These are phyloP conservation scores for Chaetodon trifascialis DNA, from an alignment of 2,113 vertebrate species.

Conservation along the genomic window DNA sequence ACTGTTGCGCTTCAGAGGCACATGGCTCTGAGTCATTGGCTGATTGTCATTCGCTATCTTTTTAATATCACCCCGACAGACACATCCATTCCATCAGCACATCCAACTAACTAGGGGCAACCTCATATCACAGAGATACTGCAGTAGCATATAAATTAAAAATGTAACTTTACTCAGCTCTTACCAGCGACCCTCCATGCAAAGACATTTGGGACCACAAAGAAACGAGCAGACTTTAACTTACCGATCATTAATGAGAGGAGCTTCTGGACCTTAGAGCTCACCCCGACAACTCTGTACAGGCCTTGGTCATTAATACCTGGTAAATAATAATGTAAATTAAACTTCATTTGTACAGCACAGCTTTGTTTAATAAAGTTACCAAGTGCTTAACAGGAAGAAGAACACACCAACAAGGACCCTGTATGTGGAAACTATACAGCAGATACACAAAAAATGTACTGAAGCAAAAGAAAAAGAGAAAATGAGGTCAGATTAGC, in stretches of 20 bases:
- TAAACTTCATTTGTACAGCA: background rate
- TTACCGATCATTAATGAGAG: conserved; percentile 96
- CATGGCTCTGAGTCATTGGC: conserved; percentile 35
- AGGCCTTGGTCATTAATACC: conserved; percentile 98
- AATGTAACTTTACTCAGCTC: conserved; percentile 14
- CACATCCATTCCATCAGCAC: conserved; percentile 40
- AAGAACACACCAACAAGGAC: background rate
- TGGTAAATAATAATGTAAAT: conserved; percentile 66
- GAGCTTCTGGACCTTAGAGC: conserved; percentile 98
- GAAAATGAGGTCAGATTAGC: conserved; percentile 7
- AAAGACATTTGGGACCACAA: conserved; percentile 10
- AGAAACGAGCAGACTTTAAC: conserved; percentile 18
- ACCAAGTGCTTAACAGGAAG: background rate
- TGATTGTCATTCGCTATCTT: conserved; percentile 37
- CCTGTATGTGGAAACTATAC: background rate
- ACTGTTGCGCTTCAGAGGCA: conserved; percentile 80
- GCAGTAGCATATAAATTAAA: conserved; percentile 43
- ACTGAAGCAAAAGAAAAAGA: no score
- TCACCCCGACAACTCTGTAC: conserved; percentile 98
- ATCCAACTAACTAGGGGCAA: conserved; percentile 28
- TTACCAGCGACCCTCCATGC: background rate
- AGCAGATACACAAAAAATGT: background rate
- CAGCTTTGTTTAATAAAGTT: background rate
- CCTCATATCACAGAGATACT: conserved; percentile 33
- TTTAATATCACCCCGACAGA: conserved; percentile 40